Percentiles rank a stretch among this genome's conserved stretches.
Evolutionary conservation across 53 echinoderm and acorn worm genomes (phyloP).

Genomic region (Temnopleurus reevesii): DNA sequence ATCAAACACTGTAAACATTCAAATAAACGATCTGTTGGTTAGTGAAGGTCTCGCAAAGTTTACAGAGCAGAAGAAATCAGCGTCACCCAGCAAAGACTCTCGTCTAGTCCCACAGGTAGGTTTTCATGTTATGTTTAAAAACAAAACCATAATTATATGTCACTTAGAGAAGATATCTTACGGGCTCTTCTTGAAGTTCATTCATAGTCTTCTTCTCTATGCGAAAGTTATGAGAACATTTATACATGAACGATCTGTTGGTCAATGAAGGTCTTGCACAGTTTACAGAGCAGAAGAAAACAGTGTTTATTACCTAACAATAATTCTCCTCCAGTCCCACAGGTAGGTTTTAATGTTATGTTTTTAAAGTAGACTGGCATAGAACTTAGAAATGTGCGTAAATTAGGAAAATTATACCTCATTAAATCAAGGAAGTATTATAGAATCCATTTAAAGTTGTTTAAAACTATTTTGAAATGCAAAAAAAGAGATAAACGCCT

Average conservation of each 20-base stretch:
- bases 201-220: slow-evolving; percentile 69
- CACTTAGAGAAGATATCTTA: too few relatives aligned
- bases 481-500: too few relatives aligned
- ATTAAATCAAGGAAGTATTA: too few relatives aligned
- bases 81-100: neutral
- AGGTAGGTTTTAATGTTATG: neutral
- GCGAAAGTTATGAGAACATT: slow-evolving; percentile 80
- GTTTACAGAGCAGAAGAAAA: slow-evolving; percentile 27
- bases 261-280: slow-evolving; percentile 73
- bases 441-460: too few relatives aligned
- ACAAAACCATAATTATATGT: too few relatives aligned
- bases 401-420: too few relatives aligned
- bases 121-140: neutral
- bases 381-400: too few relatives aligned
- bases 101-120: neutral
- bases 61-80: too few relatives aligned
- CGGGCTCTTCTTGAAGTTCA: slow-evolving; percentile 60
- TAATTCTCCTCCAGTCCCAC: neutral
- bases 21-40: too few relatives aligned
- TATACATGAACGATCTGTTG: slow-evolving; percentile 89
- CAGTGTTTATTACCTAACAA: neutral
- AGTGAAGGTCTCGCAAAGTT: slow-evolving; percentile 64
- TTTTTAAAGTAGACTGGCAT: too few relatives aligned
- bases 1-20: too few relatives aligned
- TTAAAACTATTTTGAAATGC: too few relatives aligned